Evolutionary conservation across 2,113 vertebrate species (phyloP).

Genomic region (Sphyrna mokarran): DNA sequence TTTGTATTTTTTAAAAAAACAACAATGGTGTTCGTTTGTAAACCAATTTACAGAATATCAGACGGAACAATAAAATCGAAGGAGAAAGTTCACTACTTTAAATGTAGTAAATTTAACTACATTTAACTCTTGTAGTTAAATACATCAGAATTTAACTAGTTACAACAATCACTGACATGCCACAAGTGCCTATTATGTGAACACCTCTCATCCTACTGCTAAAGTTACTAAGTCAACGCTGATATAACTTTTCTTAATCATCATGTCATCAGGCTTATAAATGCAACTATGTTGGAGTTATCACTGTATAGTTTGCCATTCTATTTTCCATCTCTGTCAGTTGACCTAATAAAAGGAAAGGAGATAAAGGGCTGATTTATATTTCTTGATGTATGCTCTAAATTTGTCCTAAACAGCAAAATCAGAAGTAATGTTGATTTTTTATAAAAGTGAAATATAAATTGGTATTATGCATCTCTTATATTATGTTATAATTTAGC

Average conservation of each 20-base stretch:
- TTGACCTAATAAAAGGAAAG: background rate
- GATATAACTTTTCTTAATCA: background rate
- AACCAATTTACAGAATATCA: background rate
- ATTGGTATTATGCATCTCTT: background rate
- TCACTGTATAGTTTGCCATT: background rate
- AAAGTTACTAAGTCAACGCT: background rate
- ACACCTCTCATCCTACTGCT: background rate
- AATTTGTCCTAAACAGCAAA: background rate
- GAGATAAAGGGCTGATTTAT: background rate
- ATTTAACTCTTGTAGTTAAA: no score
- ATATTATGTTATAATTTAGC: background rate
- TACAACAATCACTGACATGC: background rate
- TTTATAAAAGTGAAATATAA: background rate
- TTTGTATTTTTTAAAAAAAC: background rate
- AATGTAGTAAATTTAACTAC: no score
- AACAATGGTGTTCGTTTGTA: background rate
- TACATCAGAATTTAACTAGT: background rate
- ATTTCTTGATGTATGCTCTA: background rate
- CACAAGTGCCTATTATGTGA: background rate
- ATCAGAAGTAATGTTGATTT: background rate
- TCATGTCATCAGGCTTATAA: background rate
- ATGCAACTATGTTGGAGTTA: background rate
- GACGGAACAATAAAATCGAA: background rate
- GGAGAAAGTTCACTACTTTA: background rate
- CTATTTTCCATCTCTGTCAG: background rate